A percentile compares a stretch with the other conserved stretches of the same genome.
phyloP scores from a whole-genome alignment of 2,888 invertebrate species.

The Drosophila lutescens region DNA sequence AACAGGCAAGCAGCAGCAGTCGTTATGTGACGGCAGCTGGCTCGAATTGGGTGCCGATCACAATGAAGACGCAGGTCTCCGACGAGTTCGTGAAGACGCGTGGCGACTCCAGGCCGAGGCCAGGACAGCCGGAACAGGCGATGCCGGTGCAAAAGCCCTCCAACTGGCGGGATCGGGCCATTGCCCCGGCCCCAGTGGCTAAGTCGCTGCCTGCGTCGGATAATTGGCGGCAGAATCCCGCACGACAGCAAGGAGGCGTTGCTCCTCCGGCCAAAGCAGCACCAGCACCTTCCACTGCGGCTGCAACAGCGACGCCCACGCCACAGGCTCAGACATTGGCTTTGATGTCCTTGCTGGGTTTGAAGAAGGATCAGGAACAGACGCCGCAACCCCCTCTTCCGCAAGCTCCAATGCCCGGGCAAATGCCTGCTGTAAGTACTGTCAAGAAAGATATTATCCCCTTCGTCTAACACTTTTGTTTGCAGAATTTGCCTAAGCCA shows the following conservation, averaged over 20 bases:
- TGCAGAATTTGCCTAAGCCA: slow-evolving; percentile 72
- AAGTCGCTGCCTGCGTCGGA: background rate
- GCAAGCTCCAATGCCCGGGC: slow-evolving; percentile 19
- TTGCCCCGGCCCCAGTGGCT: background rate
- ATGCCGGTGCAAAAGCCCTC: background rate
- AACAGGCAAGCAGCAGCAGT: slow-evolving; percentile 1
- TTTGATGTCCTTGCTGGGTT: slow-evolving; percentile 63
- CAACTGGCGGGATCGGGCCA: slow-evolving; percentile 21
- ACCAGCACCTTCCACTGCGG: background rate
- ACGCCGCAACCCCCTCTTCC: background rate
- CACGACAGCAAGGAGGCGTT: slow-evolving; percentile 11
- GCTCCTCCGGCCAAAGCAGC: background rate
- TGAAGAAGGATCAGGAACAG: slow-evolving; percentile 19
- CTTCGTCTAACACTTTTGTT: too few relatives aligned
- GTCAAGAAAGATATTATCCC: too few relatives aligned
- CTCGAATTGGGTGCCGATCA: slow-evolving; percentile 36
- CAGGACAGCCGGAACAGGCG: background rate
- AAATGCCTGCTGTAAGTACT: slow-evolving; percentile 55
- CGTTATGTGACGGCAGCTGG: slow-evolving; percentile 51
- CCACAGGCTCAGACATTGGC: slow-evolving; percentile 60
- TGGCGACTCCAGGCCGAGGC: too few relatives aligned
- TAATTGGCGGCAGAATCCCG: background rate
- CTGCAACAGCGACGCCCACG: background rate
- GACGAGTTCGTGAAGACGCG: slow-evolving; percentile 44
- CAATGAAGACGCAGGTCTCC: slow-evolving; percentile 53